phyloP scores from a whole-genome alignment of 2,113 vertebrate genomes.

The Phalacrocorax aristotelis region DNA sequence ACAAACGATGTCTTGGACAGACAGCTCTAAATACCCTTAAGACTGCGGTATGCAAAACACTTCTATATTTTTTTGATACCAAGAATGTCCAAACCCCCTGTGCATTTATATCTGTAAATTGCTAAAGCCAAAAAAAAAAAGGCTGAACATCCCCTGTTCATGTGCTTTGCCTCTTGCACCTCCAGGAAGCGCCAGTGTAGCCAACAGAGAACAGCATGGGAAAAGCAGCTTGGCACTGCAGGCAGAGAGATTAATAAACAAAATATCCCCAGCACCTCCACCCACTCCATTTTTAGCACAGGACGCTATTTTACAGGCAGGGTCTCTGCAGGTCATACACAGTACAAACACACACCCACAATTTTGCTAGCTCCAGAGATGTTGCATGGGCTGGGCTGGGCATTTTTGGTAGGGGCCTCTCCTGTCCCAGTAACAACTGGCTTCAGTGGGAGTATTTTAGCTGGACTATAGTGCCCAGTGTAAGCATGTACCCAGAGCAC shows the following conservation, averaged over 20 bases:
- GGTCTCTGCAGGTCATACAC: neutral
- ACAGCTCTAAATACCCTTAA: neutral
- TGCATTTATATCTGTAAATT: neutral
- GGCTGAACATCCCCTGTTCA: neutral
- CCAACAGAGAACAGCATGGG: neutral
- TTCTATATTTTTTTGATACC: neutral
- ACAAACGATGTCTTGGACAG: fast-evolving
- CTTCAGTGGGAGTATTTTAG: neutral
- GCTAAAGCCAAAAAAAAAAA: neutral
- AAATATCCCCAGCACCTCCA: neutral
- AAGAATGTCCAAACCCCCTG: neutral
- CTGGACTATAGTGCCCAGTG: neutral
- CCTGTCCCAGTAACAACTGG: neutral
- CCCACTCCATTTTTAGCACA: neutral
- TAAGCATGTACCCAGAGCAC: neutral
- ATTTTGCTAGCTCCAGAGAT: neutral
- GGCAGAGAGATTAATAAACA: neutral
- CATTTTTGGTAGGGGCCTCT: neutral
- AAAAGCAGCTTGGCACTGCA: neutral
- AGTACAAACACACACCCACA: neutral
- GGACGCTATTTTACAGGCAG: fast-evolving
- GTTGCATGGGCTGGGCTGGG: neutral
- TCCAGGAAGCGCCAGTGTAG: neutral
- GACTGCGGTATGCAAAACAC: neutral
- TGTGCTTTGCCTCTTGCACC: neutral